A percentile compares a stretch with the other conserved stretches of the same genome.
phyloP scores from a whole-genome alignment of 2,797 vertebrate genomes.

The Clarias pachynema region DNA sequence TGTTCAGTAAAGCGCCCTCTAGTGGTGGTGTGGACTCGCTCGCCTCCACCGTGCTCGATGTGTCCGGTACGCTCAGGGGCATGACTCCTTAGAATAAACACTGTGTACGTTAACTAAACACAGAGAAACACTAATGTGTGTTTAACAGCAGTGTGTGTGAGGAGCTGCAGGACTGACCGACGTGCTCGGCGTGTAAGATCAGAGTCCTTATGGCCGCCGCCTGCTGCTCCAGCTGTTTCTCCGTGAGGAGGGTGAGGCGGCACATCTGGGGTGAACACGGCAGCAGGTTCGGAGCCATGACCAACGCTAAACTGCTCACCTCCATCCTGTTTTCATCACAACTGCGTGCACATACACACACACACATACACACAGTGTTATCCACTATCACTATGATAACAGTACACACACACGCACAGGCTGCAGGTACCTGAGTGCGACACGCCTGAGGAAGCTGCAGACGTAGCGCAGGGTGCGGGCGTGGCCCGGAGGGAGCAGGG shows the following conservation, averaged over 20 bases:
- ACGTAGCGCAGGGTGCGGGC: constrained; percentile 60
- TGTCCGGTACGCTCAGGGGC: constrained; percentile 47
- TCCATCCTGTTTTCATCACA: constrained; percentile 71
- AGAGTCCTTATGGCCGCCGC: constrained; percentile 57
- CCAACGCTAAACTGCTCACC: constrained; percentile 63
- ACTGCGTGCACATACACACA: constrained; percentile 41
- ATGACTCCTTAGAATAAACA: constrained; percentile 49
- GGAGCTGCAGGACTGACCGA: constrained; percentile 59
- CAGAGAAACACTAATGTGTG: background rate
- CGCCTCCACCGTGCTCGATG: constrained; percentile 1
- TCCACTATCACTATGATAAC: too few species aligned
- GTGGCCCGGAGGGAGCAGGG: constrained; percentile 61
- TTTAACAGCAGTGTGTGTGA: background rate
- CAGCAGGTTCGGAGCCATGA: constrained; percentile 72
- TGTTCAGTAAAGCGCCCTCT: constrained; percentile 38
- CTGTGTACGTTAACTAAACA: background rate
- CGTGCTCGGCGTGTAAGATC: constrained; percentile 62
- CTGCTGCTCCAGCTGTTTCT: constrained; percentile 64
- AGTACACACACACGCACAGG: background rate
- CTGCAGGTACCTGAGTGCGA: constrained; percentile 55
- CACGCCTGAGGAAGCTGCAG: constrained; percentile 63
- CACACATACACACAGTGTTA: background rate
- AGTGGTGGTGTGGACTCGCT: constrained; percentile 34
- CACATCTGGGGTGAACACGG: constrained; percentile 44
- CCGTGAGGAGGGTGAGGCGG: constrained; percentile 55